Evolutionary conservation across 2,888 invertebrate species (phyloP).

Genomic region (Sarcophaga carnaria): DNA sequence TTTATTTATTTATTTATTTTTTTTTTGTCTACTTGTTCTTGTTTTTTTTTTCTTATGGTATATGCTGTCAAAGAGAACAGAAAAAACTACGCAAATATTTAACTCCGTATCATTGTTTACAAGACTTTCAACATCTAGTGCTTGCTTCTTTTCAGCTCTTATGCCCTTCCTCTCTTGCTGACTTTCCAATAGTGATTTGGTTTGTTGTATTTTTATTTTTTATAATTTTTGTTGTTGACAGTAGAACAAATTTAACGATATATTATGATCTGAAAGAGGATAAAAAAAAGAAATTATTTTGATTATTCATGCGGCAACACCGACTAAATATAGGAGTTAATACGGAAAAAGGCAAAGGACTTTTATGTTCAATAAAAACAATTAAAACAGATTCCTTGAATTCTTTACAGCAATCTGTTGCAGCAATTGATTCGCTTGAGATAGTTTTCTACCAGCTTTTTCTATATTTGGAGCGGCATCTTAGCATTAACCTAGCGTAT

Average conservation of each 20-base stretch:
- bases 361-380: too few species aligned
- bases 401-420: too few species aligned
- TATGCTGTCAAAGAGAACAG: background rate
- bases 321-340: background rate
- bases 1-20: too few species aligned
- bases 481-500: too few species aligned
- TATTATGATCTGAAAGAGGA: constrained; percentile 35
- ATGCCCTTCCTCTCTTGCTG: too few species aligned
- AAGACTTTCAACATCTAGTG: constrained; percentile 27
- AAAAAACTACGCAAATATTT: constrained; percentile 58
- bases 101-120: constrained; percentile 59
- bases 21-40: background rate
- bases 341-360: background rate
- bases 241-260: constrained; percentile 40
- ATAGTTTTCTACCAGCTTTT: too few species aligned
- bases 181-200: background rate
- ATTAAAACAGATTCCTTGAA: too few species aligned
- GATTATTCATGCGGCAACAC: background rate
- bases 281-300: constrained; percentile 15
- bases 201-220: background rate
- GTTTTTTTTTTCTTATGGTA: background rate
- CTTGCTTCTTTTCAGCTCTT: constrained; percentile 11
- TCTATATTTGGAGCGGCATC: too few species aligned
- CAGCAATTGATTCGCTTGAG: too few species aligned
- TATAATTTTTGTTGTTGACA: constrained; percentile 52